Evolutionary conservation across 1,140 invertebrate species (phyloP), one percentile per base, ranked within the genome.

Genomic region (Zaprionus taronus): DNA sequence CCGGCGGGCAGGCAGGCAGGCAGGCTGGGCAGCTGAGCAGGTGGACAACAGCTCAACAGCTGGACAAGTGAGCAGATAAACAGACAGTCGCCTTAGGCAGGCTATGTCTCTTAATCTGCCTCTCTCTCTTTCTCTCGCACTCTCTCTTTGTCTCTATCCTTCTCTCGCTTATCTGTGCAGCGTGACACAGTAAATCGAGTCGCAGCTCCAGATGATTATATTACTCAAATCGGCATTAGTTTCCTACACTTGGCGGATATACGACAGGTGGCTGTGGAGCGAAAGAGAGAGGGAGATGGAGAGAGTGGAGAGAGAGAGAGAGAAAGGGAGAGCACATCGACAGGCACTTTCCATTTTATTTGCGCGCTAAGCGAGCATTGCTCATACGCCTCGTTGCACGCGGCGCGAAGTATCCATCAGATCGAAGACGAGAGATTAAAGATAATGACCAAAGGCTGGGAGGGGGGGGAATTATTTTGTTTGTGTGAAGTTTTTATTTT

Each of bases 291-390:
- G 22, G n/a, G 5, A 17, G 38, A 26, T 11, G 34, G 24, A 61
- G 55, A 53, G 34, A 5, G 9, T 49, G 22, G n/a, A n/a, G n/a
- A 17, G 53, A 61, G n/a, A 20, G 44, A 24, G 24, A 31, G n/a
- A 15, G 26, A 51, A 24, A 53, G 49, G 31, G 44, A 28, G 17
- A 20, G 49, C 17, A 20, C 68, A 69, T 69, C 75, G 77, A 77
- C 77, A 74, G 79, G 70, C 82, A 91, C 85, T 90, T 90, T 90
- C 85, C 65, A 73, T 90, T 90, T 90, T 90, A 90, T 85, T 90
- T 87, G 78, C 77, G 53, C 75, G 75, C 83, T 72, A 87, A 84
- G 71, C 64, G 64, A 80, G 70, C 34, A 74, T 87, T 79, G 76
- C 85, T 90, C 85, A 89, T 84, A 90, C 84, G 84, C 85, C 79